A percentile compares a stretch with the other conserved stretches of the same genome.
Conservation (phyloP, 2,797 vertebrate genomes). For the Gymnocypris eckloni region DNA sequence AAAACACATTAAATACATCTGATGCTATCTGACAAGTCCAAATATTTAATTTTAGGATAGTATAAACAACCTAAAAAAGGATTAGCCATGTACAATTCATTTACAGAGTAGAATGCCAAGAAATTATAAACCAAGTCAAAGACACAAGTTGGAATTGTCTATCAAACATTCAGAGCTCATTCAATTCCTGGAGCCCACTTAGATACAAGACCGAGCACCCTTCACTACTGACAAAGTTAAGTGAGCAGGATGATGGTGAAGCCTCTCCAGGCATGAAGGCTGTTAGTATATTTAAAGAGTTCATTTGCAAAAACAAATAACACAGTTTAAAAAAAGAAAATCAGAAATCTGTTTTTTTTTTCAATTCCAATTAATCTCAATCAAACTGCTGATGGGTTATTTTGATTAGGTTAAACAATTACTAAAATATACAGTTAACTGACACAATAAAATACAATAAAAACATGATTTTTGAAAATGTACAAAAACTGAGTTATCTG, state of each 20-base stretch:
- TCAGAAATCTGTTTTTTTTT: no score
- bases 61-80: background rate
- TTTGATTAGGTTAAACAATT: no score
- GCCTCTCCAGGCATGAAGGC: background rate
- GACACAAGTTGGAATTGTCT: background rate
- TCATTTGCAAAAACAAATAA: no score
- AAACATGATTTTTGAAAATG: no score
- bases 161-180: background rate
- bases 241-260: background rate
- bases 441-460: no score
- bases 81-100: background rate
- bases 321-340: no score
- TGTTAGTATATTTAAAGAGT: no score
- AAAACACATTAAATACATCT: no score
- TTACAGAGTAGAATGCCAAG: background rate
- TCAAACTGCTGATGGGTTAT: no score
- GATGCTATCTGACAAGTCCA: background rate
- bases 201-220: background rate
- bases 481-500: no score
- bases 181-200: background rate
- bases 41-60: background rate
- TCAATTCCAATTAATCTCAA: no score
- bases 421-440: no score
- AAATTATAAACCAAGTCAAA: background rate
- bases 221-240: background rate